phyloP scores from a whole-genome alignment of 2,113 vertebrate species.

The Sciurus niger region DNA sequence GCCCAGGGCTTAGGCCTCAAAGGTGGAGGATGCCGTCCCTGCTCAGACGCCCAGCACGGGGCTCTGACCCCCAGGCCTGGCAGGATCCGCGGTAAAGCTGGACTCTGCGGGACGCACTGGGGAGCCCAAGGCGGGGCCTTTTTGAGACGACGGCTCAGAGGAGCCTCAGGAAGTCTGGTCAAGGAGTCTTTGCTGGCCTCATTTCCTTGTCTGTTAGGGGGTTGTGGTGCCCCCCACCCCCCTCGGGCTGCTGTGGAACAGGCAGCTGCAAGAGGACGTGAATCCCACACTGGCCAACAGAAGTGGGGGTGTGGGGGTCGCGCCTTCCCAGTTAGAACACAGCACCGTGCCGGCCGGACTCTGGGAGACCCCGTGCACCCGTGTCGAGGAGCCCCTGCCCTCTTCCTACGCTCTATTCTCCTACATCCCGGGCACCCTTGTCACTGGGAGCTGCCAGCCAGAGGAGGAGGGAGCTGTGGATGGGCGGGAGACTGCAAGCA shows the following conservation, averaged over 20 bases:
- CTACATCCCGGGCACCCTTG: no score
- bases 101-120: background rate
- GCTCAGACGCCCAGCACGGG: background rate
- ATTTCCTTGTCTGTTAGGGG: background rate
- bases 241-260: background rate
- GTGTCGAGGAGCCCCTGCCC: no score
- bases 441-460: accelerated
- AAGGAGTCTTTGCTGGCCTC: background rate
- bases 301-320: no score
- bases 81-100: background rate
- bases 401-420: no score
- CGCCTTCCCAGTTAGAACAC: background rate
- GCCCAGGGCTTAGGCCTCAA: background rate
- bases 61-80: background rate
- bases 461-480: background rate
- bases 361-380: accelerated
- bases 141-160: background rate
- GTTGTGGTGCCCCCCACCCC: background rate
- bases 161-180: background rate
- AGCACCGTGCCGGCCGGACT: accelerated
- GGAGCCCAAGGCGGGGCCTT: background rate
- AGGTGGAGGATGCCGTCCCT: background rate
- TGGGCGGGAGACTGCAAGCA: background rate
- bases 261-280: no score
- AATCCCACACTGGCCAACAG: background rate